Base-by-base conservation (phyloP, 2,113 vertebrate species). In the Eurystomus gularis region DNA sequence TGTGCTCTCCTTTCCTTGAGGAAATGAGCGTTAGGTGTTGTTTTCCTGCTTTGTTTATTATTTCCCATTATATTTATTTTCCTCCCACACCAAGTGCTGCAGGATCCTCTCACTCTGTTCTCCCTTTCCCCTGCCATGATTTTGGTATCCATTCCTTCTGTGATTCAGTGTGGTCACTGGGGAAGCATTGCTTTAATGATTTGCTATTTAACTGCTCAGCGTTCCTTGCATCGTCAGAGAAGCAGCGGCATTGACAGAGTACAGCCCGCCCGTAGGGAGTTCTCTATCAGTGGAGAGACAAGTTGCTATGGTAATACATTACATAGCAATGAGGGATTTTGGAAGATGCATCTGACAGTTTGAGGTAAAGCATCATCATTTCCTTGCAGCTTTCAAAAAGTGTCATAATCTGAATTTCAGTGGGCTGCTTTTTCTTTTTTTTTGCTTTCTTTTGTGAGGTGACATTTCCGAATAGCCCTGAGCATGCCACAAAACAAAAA, bases 231-330 rank as follows among this genome's bases (percentile, higher is more conserved):
- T 82, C 93, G 83, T 85, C 78, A 77, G 78, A 79, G 96, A 88
- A 93, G 88, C 66, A 2, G 93, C 90, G 95, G 93, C 19, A 0
- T 42, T 96, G 94, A 94, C 93, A 88, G 73, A 97, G 94, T 66
- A 21, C 86, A 60, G 82, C 52, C 86, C 82, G 92, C 95, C 96
- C 90, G 2, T 25, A 6, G 93, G 93, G 95, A 97, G 77, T 62
- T 8, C 65, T 91, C 11, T 21, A 94, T 96, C 97, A 90, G 80
- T 19, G 49, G 77, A 87, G 66, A 86, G 86, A 89, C 35, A 70
- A 86, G 96, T 96, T 97, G 90, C 93, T 93, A 89, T 88, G 86
- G 93, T 7, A 55, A 97, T 97, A 62, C 77, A 82, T 97, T 89
- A 91, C 78, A 60, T 42, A 69, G 71, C 83, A 94, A 88, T 42